Percentiles rank a stretch among this genome's conserved stretches.
Evolutionary conservation across 1,140 invertebrate genomes (phyloP).

Genomic region (Drosophila ohnishii): DNA sequence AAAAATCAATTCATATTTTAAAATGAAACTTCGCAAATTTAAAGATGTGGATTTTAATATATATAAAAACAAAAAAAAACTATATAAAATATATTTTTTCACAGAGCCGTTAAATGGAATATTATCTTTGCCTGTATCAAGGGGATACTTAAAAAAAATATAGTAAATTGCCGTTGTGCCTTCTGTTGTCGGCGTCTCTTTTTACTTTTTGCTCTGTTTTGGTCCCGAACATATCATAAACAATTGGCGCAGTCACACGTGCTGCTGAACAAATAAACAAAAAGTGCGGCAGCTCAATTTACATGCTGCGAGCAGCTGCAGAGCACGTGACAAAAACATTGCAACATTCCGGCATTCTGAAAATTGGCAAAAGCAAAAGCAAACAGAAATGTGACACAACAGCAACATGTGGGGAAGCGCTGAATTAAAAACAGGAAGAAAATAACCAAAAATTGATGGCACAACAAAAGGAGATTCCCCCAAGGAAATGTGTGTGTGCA

Average conservation of each 20-base stretch:
- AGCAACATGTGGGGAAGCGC: conserved; percentile 36
- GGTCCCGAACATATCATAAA: conserved; percentile 41
- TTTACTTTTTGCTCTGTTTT: neutral
- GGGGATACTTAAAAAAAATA: conserved; percentile 24
- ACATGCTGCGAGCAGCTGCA: conserved; percentile 42
- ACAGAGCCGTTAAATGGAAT: neutral
- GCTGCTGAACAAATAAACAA: conserved; percentile 70
- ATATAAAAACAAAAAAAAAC: neutral
- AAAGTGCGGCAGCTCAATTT: conserved; percentile 69
- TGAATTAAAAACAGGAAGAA: conserved; percentile 41
- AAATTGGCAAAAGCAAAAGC: conserved; percentile 31
- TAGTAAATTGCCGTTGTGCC: conserved; percentile 17
- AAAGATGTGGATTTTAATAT: neutral
- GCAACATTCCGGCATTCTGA: conserved; percentile 18
- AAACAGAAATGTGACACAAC: conserved; percentile 19
- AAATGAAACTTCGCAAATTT: too few relatives aligned
- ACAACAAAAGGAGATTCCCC: conserved; percentile 3
- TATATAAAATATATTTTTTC: neutral
- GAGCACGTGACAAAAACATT: conserved; percentile 74
- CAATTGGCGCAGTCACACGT: conserved; percentile 65
- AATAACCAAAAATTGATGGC: conserved; percentile 38
- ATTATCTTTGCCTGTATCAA: conserved; percentile 4
- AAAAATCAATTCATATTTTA: too few relatives aligned
- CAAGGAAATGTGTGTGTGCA: conserved; percentile 21
- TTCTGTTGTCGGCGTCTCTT: neutral